phyloP scores from a whole-genome alignment of 35 echinoderm and acorn worm species.

The Apostichopus parvimensis region DNA sequence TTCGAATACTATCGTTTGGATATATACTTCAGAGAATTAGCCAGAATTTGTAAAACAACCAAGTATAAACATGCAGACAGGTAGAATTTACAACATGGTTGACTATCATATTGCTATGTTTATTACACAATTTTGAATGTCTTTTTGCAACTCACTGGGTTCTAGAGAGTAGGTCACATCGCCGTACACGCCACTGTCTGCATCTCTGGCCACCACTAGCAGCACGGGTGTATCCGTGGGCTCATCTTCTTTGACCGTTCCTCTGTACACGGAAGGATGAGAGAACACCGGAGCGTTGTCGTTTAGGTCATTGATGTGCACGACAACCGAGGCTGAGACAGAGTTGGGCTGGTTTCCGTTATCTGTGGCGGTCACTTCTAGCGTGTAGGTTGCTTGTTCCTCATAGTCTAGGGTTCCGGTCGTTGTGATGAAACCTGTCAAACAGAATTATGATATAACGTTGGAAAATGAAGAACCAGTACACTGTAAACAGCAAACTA shows the following conservation, averaged over 20 bases:
- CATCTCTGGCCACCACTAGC: conserved; percentile 67
- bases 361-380: conserved; percentile 71
- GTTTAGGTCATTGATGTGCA: conserved; percentile 80
- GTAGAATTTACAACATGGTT: no score
- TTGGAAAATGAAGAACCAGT: no score
- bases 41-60: no score
- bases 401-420: conserved; percentile 73
- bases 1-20: no score
- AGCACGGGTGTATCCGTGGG: conserved; percentile 59
- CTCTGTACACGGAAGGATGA: conserved; percentile 53
- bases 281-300: conserved; percentile 89
- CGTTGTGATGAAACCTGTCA: conserved; percentile 76
- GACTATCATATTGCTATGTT: no score
- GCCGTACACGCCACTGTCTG: conserved; percentile 75
- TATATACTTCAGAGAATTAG: no score
- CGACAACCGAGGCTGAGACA: conserved; percentile 63
- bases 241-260: conserved; percentile 76
- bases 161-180: conserved; percentile 61
- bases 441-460: not conserved
- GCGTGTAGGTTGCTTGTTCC: conserved; percentile 60
- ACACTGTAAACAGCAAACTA: no score
- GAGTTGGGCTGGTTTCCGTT: conserved; percentile 38
- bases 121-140: not conserved
- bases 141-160: conserved; percentile 35
- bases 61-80: no score